phyloP scores from a whole-genome alignment of 2,797 vertebrate species.

The Carcharodon carcharias region DNA sequence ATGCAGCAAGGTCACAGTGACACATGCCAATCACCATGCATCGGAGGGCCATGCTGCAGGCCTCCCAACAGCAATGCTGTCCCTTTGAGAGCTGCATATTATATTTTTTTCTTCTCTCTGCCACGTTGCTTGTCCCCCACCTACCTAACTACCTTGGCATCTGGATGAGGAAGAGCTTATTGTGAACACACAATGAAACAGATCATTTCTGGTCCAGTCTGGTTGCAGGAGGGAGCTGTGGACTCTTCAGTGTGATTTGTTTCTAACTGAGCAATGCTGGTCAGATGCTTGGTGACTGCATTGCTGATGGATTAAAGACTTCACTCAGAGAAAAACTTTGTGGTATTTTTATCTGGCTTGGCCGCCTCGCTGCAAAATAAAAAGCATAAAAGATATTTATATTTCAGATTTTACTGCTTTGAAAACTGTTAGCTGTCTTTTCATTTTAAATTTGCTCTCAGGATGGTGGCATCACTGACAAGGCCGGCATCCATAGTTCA shows the following conservation, averaged over 20 bases:
- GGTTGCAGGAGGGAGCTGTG: background rate
- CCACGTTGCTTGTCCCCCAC: background rate
- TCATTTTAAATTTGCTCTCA: background rate
- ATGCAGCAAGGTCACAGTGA: background rate
- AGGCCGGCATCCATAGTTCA: background rate
- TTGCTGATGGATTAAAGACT: background rate
- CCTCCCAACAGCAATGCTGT: background rate
- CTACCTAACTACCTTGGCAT: background rate
- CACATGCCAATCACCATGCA: background rate
- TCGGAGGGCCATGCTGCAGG: background rate
- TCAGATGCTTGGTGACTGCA: constrained; percentile 13
- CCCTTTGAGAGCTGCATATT: background rate
- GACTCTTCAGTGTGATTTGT: background rate
- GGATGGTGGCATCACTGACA: no score
- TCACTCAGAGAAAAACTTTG: background rate
- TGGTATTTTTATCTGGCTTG: background rate
- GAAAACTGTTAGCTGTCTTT: background rate
- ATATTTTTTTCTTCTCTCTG: no score
- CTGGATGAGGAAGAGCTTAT: background rate
- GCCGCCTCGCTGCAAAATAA: background rate
- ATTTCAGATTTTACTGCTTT: background rate
- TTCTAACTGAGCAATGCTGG: constrained; percentile 16
- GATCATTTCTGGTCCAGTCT: background rate
- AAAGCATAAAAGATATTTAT: constrained; percentile 18
- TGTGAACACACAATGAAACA: background rate